Evolutionary conservation across 2,113 vertebrate species (phyloP).

Genomic region (Acanthisitta chloris): DNA sequence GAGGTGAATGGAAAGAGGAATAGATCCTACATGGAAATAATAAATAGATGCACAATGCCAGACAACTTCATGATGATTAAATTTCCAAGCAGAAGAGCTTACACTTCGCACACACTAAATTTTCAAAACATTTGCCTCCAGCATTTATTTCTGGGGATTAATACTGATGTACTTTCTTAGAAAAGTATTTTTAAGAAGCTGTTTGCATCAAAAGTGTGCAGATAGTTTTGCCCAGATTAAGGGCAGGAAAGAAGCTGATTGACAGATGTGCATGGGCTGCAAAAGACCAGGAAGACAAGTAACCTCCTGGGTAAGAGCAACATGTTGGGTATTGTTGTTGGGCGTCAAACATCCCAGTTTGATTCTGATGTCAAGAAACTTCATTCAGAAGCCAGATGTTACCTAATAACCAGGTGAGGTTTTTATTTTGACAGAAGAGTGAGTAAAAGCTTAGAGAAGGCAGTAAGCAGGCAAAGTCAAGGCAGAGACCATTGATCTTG

Average conservation of each 20-base stretch:
- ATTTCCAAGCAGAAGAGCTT: background rate
- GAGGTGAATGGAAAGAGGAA: background rate
- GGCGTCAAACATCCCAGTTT: background rate
- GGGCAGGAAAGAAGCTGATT: background rate
- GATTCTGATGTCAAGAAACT: background rate
- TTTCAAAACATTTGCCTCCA: background rate
- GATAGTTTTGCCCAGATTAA: background rate
- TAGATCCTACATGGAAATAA: background rate
- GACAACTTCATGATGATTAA: background rate
- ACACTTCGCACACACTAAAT: background rate
- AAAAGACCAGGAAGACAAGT: background rate
- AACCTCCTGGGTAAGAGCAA: background rate
- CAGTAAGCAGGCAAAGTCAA: background rate
- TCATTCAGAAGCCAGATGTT: background rate
- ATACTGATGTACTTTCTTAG: background rate
- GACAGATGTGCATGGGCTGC: background rate
- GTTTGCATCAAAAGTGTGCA: background rate
- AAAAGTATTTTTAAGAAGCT: background rate
- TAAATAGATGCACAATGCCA: background rate
- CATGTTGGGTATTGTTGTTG: background rate
- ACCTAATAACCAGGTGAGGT: background rate
- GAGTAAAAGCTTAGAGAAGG: background rate
- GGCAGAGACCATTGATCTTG: background rate
- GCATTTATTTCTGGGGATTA: background rate
- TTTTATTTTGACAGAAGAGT: background rate